Evolutionary conservation across 2,113 vertebrate genomes (phyloP).

Genomic region (Grantiella picta): DNA sequence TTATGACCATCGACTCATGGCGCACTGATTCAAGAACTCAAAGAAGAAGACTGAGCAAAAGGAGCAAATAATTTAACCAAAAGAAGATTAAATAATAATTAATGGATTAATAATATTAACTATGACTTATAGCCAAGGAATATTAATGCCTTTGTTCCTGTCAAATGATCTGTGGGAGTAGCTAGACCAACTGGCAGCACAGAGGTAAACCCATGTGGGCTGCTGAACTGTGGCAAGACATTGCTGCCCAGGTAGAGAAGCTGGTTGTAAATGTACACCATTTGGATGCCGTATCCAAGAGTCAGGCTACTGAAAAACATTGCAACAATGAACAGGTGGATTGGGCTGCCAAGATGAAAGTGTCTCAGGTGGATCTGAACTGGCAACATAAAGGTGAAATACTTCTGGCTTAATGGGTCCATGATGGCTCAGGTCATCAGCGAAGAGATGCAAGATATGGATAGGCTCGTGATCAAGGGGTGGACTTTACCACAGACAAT

Average conservation of each 20-base stretch:
- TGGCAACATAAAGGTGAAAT: background rate
- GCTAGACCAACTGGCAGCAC: background rate
- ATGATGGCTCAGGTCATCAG: background rate
- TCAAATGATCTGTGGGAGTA: background rate
- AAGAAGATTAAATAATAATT: background rate
- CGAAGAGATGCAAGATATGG: background rate
- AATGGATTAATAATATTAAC: background rate
- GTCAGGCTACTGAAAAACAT: background rate
- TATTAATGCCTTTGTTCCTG: background rate
- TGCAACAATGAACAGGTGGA: background rate
- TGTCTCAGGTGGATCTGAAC: background rate
- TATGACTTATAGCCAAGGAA: background rate
- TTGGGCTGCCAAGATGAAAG: background rate
- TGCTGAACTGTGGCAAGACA: background rate
- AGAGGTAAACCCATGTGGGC: background rate
- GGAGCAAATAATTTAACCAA: background rate
- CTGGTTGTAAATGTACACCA: background rate
- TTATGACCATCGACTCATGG: rapidly evolving
- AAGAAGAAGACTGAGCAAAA: background rate
- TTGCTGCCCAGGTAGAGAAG: background rate
- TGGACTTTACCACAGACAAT: background rate
- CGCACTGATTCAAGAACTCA: background rate
- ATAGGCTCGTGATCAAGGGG: background rate
- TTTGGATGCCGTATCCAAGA: background rate
- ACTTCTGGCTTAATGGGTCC: background rate